A percentile compares a stretch with the other conserved stretches of the same genome.
Conservation (phyloP, 2,113 vertebrate species). For the human region GRCh38 chr14:47413001-47413500, state of each 20-base stretch:
- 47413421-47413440: neutral
- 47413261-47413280: neutral
- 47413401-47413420: neutral
- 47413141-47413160: neutral
- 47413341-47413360: neutral
- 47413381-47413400: neutral
- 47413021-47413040: constrained; percentile 20
- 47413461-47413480: neutral
- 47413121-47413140: neutral
- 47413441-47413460: neutral
- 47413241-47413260: neutral
- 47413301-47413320: neutral
- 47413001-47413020: constrained; percentile 26
- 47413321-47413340: neutral
- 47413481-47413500: neutral
- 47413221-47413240: neutral
- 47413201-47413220: neutral
- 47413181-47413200: neutral
- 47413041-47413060: neutral
- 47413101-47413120: neutral
- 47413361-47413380: neutral
- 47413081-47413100: neutral
- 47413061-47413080: neutral
- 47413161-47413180: neutral
- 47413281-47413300: neutral